These are phyloP conservation scores for Hypothenemus hampei DNA, from an alignment of 1,140 invertebrate species.

Conservation along the genomic window DNA sequence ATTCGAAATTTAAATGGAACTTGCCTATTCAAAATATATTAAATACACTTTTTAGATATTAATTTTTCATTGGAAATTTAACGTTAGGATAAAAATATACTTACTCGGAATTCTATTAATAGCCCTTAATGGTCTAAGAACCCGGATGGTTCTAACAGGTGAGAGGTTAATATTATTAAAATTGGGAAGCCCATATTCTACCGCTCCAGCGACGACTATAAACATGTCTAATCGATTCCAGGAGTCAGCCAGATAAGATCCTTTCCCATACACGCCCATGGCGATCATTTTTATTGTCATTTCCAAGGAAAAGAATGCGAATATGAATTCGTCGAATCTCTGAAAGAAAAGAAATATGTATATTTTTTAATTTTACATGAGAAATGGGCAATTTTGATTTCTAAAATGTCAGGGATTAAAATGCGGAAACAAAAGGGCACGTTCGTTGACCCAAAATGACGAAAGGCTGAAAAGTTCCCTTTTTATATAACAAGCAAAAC, in stretches of 20 bases:
- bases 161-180: conserved; percentile 98
- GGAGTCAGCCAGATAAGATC: conserved; percentile 93
- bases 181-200: conserved; percentile 89
- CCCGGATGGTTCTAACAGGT: conserved; percentile 95
- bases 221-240: conserved; percentile 99
- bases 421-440: too few species aligned
- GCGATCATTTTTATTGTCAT: conserved; percentile 98
- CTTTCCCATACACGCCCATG: conserved; percentile 95
- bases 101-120: conserved; percentile 99
- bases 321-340: conserved; percentile 97
- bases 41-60: too few species aligned
- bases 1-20: too few species aligned
- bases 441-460: too few species aligned
- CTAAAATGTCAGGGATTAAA: too few species aligned
- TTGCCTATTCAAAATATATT: too few species aligned
- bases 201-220: conserved; percentile 90
- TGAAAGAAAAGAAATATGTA: conserved; percentile 51
- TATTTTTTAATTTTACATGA: background rate
- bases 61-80: too few species aligned
- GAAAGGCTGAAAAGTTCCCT: too few species aligned
- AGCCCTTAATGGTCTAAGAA: conserved; percentile 89
- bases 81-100: conserved; percentile 46
- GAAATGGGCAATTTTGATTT: background rate
- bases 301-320: conserved; percentile 93
- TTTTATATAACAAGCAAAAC: too few species aligned